Evolutionary conservation across 2,888 invertebrate genomes (phyloP).

Genomic region (Branchellion lobata): DNA sequence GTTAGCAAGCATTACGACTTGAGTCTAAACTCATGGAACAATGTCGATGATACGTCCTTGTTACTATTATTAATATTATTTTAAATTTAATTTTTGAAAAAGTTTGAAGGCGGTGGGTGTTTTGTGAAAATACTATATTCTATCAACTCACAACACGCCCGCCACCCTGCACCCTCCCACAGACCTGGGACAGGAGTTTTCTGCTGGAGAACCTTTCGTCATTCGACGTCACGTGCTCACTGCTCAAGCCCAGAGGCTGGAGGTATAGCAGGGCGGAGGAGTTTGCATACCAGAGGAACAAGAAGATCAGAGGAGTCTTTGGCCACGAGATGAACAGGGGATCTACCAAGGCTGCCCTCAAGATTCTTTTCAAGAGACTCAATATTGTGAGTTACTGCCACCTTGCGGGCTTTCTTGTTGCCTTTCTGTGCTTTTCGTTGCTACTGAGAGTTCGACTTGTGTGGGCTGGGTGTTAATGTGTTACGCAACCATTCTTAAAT

Average conservation of each 20-base stretch:
- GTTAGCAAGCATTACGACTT: no score
- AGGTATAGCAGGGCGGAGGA: neutral
- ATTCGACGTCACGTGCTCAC: neutral
- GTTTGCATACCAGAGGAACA: neutral
- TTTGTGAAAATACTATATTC: no score
- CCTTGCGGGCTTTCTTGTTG: no score
- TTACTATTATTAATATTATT: no score
- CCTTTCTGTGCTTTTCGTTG: no score
- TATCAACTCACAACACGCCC: no score
- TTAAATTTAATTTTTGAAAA: no score
- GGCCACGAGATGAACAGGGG: neutral
- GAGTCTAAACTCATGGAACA: no score
- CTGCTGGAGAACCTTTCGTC: slow-evolving; percentile 2
- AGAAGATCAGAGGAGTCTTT: slow-evolving; percentile 3
- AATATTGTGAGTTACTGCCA: neutral
- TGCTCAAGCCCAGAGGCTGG: slow-evolving; percentile 6
- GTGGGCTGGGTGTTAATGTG: neutral
- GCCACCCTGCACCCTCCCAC: no score
- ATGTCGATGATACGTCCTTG: no score
- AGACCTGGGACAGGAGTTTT: neutral
- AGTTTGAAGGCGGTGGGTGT: no score
- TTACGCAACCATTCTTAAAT: neutral
- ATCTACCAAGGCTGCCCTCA: neutral
- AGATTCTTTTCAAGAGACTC: slow-evolving; percentile 1
- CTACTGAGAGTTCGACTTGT: no score